Conservation (phyloP, 2,888 invertebrate genomes). For the Slavum lentiscoides region DNA sequence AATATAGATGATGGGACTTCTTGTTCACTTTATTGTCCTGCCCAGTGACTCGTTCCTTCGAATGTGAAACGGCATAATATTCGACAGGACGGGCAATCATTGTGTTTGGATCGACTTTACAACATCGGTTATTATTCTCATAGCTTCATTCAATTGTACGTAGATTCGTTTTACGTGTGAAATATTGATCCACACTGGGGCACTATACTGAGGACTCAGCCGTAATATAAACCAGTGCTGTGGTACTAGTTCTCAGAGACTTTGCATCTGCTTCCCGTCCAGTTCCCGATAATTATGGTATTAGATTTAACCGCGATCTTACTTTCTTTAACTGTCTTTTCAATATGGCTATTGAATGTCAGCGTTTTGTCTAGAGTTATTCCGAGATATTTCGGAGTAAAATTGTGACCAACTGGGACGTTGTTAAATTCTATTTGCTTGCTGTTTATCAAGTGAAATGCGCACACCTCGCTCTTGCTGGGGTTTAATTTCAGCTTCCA, state of each 20-base stretch:
- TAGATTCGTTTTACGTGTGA: background rate
- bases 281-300: background rate
- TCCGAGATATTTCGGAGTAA: slow-evolving; percentile 6
- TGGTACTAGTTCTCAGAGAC: background rate
- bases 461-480: background rate
- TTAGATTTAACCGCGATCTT: background rate
- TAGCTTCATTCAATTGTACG: background rate
- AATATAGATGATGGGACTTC: background rate
- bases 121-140: background rate
- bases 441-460: slow-evolving; percentile 16
- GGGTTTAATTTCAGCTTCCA: slow-evolving; percentile 1
- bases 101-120: background rate
- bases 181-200: background rate
- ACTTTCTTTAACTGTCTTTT: background rate
- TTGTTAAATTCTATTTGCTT: background rate
- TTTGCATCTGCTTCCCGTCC: background rate
- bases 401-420: slow-evolving; percentile 3
- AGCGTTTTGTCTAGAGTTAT: background rate
- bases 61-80: background rate
- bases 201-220: background rate
- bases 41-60: background rate
- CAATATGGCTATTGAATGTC: background rate
- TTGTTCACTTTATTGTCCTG: background rate
- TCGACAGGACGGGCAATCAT: background rate
- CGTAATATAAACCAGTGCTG: background rate